phyloP scores from a whole-genome alignment of 35 echinoderm and acorn worm species.

The Diadema setosum region DNA sequence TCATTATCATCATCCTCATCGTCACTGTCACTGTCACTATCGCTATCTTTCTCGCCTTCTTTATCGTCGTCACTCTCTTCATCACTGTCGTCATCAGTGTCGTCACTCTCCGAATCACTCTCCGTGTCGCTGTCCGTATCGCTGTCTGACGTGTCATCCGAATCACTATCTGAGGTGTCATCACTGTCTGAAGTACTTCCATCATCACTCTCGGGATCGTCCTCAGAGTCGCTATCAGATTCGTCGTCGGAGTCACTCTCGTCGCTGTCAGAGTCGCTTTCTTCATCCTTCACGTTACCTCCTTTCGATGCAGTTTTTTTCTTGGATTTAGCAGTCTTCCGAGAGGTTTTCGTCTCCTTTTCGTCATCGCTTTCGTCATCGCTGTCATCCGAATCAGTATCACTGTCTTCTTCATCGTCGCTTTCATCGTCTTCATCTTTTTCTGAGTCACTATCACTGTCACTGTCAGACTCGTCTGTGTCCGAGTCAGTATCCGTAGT shows the following conservation, averaged over 20 bases:
- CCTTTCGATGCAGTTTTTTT: too few species aligned
- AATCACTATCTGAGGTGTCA: not conserved
- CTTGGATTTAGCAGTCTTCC: too few species aligned
- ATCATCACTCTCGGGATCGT: not conserved
- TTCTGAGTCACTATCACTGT: not conserved
- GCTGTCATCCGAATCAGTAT: not conserved
- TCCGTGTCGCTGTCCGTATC: not conserved
- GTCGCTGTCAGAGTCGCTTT: too few species aligned
- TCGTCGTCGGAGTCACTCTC: not conserved
- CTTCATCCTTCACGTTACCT: not conserved
- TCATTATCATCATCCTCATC: not conserved
- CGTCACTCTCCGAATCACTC: not conserved
- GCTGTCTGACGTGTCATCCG: not conserved
- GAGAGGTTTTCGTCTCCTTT: too few species aligned
- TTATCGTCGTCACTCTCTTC: not conserved
- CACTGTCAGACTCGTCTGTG: not conserved
- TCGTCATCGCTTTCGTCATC: not conserved
- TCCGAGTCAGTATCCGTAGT: not conserved
- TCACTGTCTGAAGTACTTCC: not conserved
- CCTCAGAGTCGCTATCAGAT: not conserved
- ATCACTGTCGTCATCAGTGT: not conserved
- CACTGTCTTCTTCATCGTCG: conserved; percentile 10
- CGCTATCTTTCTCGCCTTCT: not conserved
- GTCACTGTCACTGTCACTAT: not conserved
- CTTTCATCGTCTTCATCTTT: not conserved